phyloP scores from a whole-genome alignment of 2,888 invertebrate species.

The Eumerus sabulonum region DNA sequence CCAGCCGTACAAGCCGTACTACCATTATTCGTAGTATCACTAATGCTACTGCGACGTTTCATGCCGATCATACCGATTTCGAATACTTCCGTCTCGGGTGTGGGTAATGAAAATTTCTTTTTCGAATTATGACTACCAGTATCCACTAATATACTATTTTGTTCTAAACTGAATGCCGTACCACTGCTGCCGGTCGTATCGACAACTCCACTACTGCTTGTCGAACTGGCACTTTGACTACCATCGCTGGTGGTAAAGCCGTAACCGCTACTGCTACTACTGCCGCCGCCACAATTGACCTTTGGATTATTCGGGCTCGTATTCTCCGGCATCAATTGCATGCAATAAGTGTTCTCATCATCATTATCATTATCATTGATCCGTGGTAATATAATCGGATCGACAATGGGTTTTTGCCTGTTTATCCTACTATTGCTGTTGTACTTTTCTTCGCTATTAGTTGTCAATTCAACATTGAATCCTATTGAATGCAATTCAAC shows the following conservation, averaged over 20 bases:
- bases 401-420: slow-evolving; percentile 39
- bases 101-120: slow-evolving; percentile 60
- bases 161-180: slow-evolving; percentile 54
- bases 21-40: slow-evolving; percentile 45
- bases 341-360: slow-evolving; percentile 11
- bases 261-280: slow-evolving; percentile 70
- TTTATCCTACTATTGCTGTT: slow-evolving; percentile 2
- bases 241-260: slow-evolving; percentile 69
- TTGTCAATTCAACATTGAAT: slow-evolving; percentile 71
- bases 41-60: slow-evolving; percentile 62
- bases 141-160: slow-evolving; percentile 44
- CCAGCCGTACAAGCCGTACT: slow-evolving; percentile 28
- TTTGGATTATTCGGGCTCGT: slow-evolving; percentile 31
- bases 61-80: slow-evolving; percentile 50
- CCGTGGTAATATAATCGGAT: slow-evolving; percentile 37
- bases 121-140: slow-evolving; percentile 38
- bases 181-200: slow-evolving; percentile 52
- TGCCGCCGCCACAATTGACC: slow-evolving; percentile 22
- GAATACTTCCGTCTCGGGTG: slow-evolving; percentile 55
- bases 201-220: slow-evolving; percentile 61
- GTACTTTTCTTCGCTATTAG: slow-evolving; percentile 22
- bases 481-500: slow-evolving; percentile 74
- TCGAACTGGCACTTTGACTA: slow-evolving; percentile 69
- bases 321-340: neutral
- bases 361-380: slow-evolving; percentile 24